A percentile compares a stretch with the other conserved stretches of the same genome.
Evolutionary conservation across 2,113 vertebrate species (phyloP).

Genomic region (Candoia aspera): DNA sequence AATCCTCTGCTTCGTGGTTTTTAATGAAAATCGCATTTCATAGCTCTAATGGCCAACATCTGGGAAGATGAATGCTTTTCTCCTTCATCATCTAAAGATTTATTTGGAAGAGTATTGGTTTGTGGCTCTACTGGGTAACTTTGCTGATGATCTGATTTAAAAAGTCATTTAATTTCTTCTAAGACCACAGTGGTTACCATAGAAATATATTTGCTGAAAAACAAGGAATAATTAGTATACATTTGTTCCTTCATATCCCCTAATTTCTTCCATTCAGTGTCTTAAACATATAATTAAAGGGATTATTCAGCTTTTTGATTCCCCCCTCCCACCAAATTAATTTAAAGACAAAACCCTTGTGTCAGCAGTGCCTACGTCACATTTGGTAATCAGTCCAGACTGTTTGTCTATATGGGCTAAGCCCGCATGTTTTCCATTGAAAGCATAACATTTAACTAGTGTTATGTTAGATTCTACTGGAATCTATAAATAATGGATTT

Average conservation of each 20-base stretch:
- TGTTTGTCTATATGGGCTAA: conserved; percentile 69
- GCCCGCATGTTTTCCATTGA: conserved; percentile 43
- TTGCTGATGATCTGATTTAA: conserved; percentile 52
- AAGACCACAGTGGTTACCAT: conserved; percentile 58
- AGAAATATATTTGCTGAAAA: conserved; percentile 61
- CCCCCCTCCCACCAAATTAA: conserved; percentile 53
- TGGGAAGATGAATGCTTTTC: conserved; percentile 36
- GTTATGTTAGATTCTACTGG: conserved; percentile 27
- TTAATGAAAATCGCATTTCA: conserved; percentile 49
- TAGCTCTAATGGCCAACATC: conserved; percentile 42
- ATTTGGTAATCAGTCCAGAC: conserved; percentile 70
- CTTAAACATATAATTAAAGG: conserved; percentile 74
- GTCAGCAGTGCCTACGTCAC: conserved; percentile 65
- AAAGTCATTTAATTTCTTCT: conserved; percentile 41
- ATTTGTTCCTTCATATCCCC: conserved; percentile 66
- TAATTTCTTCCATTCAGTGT: conserved; percentile 74
- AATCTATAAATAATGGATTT: not conserved
- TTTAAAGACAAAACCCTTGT: conserved; percentile 73
- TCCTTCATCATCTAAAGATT: conserved; percentile 49
- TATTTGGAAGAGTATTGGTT: conserved; percentile 50
- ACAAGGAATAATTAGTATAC: conserved; percentile 69
- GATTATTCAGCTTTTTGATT: conserved; percentile 67
- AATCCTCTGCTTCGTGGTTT: conserved; percentile 42
- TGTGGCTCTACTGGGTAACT: conserved; percentile 59
- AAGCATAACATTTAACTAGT: conserved; percentile 30